These are phyloP conservation scores for Hirudinaria manillensis DNA, from an alignment of 2,888 invertebrate species.

Conservation along the genomic window DNA sequence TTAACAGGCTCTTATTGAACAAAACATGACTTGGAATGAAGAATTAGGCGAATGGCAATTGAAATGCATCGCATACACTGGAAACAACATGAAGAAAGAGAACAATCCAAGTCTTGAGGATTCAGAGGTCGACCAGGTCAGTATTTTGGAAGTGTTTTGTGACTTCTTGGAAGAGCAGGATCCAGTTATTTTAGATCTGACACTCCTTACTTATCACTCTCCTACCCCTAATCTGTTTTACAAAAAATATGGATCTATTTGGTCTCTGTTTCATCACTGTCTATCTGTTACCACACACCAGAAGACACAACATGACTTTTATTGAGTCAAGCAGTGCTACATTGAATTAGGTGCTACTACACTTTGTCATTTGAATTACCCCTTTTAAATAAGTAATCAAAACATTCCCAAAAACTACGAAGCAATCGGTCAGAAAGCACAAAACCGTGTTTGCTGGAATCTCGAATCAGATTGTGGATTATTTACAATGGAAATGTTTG, in stretches of 20 bases:
- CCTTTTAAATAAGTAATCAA: too few relatives aligned
- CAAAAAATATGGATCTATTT: not conserved
- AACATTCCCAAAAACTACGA: too few relatives aligned
- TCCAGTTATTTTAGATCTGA: not conserved
- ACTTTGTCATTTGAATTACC: too few relatives aligned
- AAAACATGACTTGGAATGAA: constrained; percentile 90
- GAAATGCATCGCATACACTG: constrained; percentile 94
- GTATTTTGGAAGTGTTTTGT: not conserved
- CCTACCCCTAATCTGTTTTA: not conserved
- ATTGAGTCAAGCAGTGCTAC: too few relatives aligned
- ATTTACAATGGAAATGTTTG: too few relatives aligned
- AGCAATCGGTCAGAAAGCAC: too few relatives aligned
- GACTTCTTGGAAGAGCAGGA: constrained; percentile 43
- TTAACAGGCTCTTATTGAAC: constrained; percentile 71
- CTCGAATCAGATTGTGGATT: too few relatives aligned
- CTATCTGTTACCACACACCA: too few relatives aligned
- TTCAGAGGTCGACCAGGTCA: not conserved
- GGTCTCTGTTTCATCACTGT: too few relatives aligned
- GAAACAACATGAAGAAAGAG: constrained; percentile 83
- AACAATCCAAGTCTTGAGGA: constrained; percentile 46
- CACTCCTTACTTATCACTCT: not conserved
- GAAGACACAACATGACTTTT: too few relatives aligned
- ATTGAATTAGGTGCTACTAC: too few relatives aligned
- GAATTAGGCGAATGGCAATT: constrained; percentile 98
- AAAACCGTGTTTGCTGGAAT: too few relatives aligned